Conservation (phyloP, 2,888 invertebrate species). For the Yponomeuta malinellus region DNA sequence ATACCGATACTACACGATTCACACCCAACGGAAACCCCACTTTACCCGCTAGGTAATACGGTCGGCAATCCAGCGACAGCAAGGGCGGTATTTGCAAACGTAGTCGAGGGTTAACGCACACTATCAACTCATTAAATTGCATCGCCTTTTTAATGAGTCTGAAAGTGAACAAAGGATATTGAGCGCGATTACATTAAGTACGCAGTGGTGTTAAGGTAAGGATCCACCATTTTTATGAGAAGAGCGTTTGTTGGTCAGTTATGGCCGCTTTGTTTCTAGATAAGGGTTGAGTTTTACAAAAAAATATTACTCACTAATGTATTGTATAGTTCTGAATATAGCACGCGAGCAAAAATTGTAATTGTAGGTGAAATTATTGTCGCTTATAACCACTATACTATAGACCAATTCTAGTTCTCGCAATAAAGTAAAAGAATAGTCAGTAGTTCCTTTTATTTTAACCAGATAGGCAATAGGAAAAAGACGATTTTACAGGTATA, state of each 20-base stretch:
- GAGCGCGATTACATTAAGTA: constrained; percentile 63
- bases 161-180: constrained; percentile 76
- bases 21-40: constrained; percentile 27
- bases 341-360: too few relatives aligned
- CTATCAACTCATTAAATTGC: constrained; percentile 77
- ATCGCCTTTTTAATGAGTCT: constrained; percentile 77
- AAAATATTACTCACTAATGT: background rate
- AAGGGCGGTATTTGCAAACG: constrained; percentile 61
- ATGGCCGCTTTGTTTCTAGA: background rate
- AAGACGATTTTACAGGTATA: too few relatives aligned
- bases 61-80: constrained; percentile 29
- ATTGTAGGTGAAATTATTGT: too few relatives aligned
- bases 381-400: too few relatives aligned
- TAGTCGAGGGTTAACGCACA: constrained; percentile 73
- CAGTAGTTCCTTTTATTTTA: too few relatives aligned
- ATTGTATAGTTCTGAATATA: too few relatives aligned
- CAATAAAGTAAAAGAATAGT: too few relatives aligned
- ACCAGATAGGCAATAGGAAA: too few relatives aligned
- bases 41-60: background rate
- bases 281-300: background rate
- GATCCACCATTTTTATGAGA: constrained; percentile 47
- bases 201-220: constrained; percentile 50
- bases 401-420: too few relatives aligned
- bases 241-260: constrained; percentile 7
- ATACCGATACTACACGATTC: constrained; percentile 55